Evolutionary conservation across 37 sponge, comb jelly and placozoan species (phyloP).

Genomic region (Oscarella lobularis): DNA sequence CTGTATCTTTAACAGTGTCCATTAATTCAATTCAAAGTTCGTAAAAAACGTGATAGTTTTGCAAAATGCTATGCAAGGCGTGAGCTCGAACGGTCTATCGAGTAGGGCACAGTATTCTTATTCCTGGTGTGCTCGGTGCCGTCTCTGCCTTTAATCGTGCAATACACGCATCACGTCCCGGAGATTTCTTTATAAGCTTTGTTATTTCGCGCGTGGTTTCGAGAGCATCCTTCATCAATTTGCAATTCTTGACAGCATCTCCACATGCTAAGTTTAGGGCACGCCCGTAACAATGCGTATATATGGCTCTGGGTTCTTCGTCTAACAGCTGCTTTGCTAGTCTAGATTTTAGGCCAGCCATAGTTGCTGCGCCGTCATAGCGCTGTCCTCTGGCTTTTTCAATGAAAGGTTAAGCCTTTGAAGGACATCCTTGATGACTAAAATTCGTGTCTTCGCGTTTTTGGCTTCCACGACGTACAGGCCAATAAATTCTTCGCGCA

Average conservation of each 20-base stretch:
- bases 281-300: conserved; percentile 36
- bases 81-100: conserved; percentile 27
- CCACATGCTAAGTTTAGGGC: conserved; percentile 43
- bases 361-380: conserved; percentile 48
- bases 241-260: conserved; percentile 30
- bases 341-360: conserved; percentile 22
- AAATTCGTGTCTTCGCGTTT: too few species aligned
- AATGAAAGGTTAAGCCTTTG: conserved; percentile 22
- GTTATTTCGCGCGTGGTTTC: conserved; percentile 38
- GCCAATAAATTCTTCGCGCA: conserved; percentile 31
- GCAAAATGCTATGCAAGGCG: conserved; percentile 34
- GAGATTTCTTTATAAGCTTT: conserved; percentile 46
- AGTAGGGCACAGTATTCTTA: conserved; percentile 10
- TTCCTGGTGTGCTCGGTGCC: background rate
- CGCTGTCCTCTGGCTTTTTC: conserved; percentile 34
- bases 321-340: conserved; percentile 13
- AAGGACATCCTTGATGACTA: conserved; percentile 27
- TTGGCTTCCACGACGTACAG: conserved; percentile 10
- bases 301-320: conserved; percentile 21
- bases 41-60: conserved; percentile 24
- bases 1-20: conserved; percentile 31
- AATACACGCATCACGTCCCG: conserved; percentile 34
- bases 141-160: conserved; percentile 20
- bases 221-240: conserved; percentile 35
- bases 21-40: conserved; percentile 30